These are phyloP conservation scores for Pica pica DNA, from an alignment of 2,113 vertebrate species.

Conservation along the genomic window DNA sequence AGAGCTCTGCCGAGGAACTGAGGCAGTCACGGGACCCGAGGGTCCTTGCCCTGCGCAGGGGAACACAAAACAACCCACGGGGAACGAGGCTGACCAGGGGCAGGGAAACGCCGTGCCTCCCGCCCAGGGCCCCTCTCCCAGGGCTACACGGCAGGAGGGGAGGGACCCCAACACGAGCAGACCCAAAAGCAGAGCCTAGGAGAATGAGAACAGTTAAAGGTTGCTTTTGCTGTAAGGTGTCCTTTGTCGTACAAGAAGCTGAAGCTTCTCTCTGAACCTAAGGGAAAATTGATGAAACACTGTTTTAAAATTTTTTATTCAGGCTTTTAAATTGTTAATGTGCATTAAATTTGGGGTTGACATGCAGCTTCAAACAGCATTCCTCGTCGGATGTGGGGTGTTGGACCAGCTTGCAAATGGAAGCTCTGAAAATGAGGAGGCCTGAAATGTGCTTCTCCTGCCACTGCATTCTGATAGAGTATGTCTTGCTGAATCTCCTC, in stretches of 20 bases:
- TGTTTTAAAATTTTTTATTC: not conserved
- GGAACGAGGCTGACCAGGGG: too few relatives aligned
- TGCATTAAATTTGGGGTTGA: not conserved
- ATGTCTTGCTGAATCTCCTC: not conserved
- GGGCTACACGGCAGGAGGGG: too few relatives aligned
- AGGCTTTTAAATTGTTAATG: not conserved
- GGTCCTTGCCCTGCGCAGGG: too few relatives aligned
- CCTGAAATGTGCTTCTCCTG: not conserved
- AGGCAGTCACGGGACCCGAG: too few relatives aligned
- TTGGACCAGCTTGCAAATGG: not conserved
- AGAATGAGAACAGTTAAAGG: not conserved
- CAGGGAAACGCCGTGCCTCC: too few relatives aligned
- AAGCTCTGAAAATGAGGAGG: not conserved
- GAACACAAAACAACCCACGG: too few relatives aligned
- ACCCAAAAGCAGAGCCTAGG: not conserved
- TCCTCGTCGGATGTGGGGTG: fast-evolving
- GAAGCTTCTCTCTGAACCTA: not conserved
- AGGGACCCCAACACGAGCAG: too few relatives aligned
- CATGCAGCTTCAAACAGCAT: not conserved
- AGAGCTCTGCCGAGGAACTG: too few relatives aligned
- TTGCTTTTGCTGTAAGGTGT: not conserved
- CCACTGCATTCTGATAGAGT: fast-evolving
- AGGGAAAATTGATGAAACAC: not conserved
- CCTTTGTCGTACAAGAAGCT: not conserved
- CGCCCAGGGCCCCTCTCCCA: too few relatives aligned